These are phyloP conservation scores for Suillia variegata DNA, from an alignment of 2,888 invertebrate species.

Conservation along the genomic window DNA sequence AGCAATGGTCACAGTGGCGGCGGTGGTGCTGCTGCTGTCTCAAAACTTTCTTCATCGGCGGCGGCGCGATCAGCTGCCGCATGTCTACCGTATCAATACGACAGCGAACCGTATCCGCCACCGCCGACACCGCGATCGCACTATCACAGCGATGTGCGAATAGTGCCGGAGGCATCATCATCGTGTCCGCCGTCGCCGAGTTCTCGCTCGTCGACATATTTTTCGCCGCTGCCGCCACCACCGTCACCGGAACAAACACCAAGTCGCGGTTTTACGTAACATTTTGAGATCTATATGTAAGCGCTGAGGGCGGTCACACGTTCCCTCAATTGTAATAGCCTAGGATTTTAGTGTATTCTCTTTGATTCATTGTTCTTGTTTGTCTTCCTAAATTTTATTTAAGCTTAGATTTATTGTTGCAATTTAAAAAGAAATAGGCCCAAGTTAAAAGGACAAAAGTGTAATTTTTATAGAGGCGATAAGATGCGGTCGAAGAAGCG, in stretches of 20 bases:
- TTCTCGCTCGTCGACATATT: conserved; percentile 78
- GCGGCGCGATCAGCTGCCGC: too few relatives aligned
- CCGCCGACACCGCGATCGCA: conserved; percentile 78
- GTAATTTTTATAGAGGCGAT: too few relatives aligned
- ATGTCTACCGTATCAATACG: conserved; percentile 65
- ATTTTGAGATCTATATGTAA: conserved; percentile 59
- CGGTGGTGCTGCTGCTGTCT: conserved; percentile 35
- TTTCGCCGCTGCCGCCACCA: conserved; percentile 81
- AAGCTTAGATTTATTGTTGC: too few relatives aligned
- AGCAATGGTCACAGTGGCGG: conserved; percentile 56
- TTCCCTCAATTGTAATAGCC: neutral
- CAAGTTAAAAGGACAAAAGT: too few relatives aligned
- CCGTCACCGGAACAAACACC: conserved; percentile 78
- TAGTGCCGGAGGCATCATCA: conserved; percentile 67
- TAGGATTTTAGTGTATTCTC: conserved; percentile 1
- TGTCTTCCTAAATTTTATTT: too few relatives aligned
- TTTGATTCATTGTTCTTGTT: neutral
- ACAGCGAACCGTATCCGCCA: conserved; percentile 75
- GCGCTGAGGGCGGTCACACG: conserved; percentile 1
- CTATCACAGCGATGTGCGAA: conserved; percentile 73
- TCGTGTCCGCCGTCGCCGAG: conserved; percentile 73
- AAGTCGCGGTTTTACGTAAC: conserved; percentile 63
- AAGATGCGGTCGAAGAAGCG: too few relatives aligned
- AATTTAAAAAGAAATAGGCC: too few relatives aligned
- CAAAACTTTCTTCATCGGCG: conserved; percentile 55